Conservation (phyloP, 2,888 invertebrate genomes). For the Pteria penguin region DNA sequence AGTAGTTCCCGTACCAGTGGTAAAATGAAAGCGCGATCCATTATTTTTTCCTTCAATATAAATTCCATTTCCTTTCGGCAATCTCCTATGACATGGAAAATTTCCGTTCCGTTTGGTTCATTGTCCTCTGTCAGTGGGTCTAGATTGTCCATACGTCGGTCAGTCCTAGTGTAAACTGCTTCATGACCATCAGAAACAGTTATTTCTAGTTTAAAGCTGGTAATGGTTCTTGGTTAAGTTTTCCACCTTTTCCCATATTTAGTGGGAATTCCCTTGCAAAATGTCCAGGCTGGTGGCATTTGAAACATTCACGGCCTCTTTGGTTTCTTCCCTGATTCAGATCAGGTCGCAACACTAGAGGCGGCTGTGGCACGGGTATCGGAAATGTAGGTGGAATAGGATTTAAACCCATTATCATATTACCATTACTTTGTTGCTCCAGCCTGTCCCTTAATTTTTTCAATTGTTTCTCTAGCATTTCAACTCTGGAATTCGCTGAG, state of each 20-base stretch:
- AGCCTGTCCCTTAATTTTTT: background rate
- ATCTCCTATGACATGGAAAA: background rate
- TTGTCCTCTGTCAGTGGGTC: background rate
- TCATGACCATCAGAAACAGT: slow-evolving; percentile 11
- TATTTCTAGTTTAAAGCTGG: slow-evolving; percentile 9
- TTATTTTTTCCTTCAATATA: slow-evolving; percentile 20
- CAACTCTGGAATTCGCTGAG: background rate
- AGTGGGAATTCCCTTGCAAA: slow-evolving; percentile 6
- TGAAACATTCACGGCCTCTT: background rate
- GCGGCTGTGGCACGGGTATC: background rate
- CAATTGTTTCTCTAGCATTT: background rate
- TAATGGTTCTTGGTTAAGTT: background rate
- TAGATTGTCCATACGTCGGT: background rate
- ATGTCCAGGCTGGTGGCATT: slow-evolving; percentile 8
- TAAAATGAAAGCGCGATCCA: slow-evolving; percentile 12
- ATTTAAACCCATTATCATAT: background rate
- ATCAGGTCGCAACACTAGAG: background rate
- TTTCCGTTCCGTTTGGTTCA: background rate
- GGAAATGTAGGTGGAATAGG: background rate
- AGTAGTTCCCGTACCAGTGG: slow-evolving; percentile 24
- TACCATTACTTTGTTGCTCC: background rate
- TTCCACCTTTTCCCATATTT: background rate
- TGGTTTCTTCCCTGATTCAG: background rate
- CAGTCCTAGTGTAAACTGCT: background rate
- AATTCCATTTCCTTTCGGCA: slow-evolving; percentile 10